phyloP scores from a whole-genome alignment of 2,113 vertebrate genomes.

The Craseonycteris thonglongyai region DNA sequence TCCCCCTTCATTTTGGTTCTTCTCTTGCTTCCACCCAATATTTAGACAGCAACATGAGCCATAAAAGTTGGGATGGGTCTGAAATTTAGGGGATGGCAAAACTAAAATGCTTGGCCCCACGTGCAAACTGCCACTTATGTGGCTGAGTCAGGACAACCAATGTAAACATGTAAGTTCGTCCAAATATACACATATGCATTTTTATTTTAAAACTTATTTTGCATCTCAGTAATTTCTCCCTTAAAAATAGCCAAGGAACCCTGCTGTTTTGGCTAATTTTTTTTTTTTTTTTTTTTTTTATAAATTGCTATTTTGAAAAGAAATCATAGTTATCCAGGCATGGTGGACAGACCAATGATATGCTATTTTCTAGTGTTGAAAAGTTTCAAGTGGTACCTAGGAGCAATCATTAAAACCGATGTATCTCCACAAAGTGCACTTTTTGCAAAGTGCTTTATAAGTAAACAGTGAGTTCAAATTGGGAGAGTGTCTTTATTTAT shows the following conservation, averaged over 20 bases:
- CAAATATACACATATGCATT: constrained; percentile 43
- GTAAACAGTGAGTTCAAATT: constrained; percentile 25
- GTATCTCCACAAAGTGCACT: background rate
- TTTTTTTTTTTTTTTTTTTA: background rate
- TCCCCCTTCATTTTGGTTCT: constrained; percentile 73
- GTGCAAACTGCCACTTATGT: constrained; percentile 46
- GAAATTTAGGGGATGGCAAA: constrained; percentile 52
- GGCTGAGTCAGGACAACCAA: constrained; percentile 47
- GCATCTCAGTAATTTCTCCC: constrained; percentile 35
- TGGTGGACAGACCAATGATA: constrained; percentile 53
- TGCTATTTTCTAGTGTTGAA: constrained; percentile 44
- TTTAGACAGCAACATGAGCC: constrained; percentile 75
- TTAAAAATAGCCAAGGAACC: constrained; percentile 55
- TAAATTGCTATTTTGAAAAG: constrained; percentile 45
- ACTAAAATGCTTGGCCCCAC: background rate
- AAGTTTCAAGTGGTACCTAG: constrained; percentile 42
- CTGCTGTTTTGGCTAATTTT: constrained; percentile 10
- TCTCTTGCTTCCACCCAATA: constrained; percentile 66
- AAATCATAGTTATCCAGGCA: constrained; percentile 53
- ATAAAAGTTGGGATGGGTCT: constrained; percentile 52
- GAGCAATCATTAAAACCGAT: constrained; percentile 36
- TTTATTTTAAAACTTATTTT: constrained; percentile 55
- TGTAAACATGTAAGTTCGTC: constrained; percentile 29
- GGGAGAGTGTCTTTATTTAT: background rate
- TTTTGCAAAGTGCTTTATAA: constrained; percentile 12